These are phyloP conservation scores for Ennomos erosarius DNA, from an alignment of 2,888 invertebrate species.

Conservation along the genomic window DNA sequence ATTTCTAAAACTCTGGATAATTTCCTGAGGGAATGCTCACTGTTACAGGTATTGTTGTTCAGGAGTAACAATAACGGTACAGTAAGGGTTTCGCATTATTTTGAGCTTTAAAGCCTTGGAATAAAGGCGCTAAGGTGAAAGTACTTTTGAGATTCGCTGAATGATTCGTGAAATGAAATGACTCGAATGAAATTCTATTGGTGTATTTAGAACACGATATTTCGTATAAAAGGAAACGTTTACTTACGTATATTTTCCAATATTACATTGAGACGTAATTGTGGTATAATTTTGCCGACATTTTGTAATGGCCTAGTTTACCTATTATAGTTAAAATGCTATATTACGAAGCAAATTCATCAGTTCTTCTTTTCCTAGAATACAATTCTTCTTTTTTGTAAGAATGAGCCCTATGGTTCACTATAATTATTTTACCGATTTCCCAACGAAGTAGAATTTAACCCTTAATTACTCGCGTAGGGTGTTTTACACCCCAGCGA, in stretches of 20 bases:
- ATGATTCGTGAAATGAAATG: conserved; percentile 25
- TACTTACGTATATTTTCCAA: too few relatives aligned
- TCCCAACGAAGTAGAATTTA: not conserved
- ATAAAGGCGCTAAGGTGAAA: conserved; percentile 9
- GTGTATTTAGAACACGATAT: conserved; percentile 15
- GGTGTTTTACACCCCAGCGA: too few relatives aligned
- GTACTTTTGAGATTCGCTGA: conserved; percentile 21
- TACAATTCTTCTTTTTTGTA: too few relatives aligned
- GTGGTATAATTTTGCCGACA: too few relatives aligned
- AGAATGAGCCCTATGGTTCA: too few relatives aligned
- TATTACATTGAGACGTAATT: too few relatives aligned
- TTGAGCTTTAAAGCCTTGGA: conserved; percentile 10
- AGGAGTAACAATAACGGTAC: conserved; percentile 23
- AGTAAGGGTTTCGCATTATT: conserved; percentile 7
- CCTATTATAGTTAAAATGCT: too few relatives aligned
- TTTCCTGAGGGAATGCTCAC: conserved; percentile 38
- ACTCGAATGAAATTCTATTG: conserved; percentile 22
- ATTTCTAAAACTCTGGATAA: conserved; percentile 36
- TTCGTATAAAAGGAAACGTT: not conserved
- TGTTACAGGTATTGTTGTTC: conserved; percentile 33
- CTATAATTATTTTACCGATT: too few relatives aligned
- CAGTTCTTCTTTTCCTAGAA: too few relatives aligned
- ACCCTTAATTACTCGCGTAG: too few relatives aligned
- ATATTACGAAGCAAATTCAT: too few relatives aligned
- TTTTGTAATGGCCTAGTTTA: too few relatives aligned